phyloP scores from a whole-genome alignment of 2,113 vertebrate species.

The Caracal caracal region DNA sequence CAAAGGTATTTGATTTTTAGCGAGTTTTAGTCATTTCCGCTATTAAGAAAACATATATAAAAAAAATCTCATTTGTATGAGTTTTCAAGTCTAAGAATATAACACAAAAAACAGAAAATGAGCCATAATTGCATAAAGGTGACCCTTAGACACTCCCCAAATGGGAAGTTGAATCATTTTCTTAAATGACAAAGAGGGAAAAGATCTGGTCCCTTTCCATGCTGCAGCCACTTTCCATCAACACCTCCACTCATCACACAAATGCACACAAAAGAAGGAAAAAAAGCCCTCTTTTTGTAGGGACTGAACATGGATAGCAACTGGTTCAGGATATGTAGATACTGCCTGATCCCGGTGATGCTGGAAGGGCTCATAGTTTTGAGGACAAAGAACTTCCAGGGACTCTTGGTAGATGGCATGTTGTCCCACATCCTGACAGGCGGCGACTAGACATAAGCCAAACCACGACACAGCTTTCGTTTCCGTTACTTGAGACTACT shows the following conservation, averaged over 20 bases:
- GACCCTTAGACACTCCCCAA: neutral
- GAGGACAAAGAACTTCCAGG: neutral
- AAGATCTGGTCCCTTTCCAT: neutral
- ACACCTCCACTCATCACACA: neutral
- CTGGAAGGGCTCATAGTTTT: neutral
- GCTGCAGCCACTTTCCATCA: neutral
- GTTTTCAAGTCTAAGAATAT: conserved; percentile 5
- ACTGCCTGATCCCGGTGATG: neutral
- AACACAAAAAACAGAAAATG: conserved; percentile 52
- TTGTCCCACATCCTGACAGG: neutral
- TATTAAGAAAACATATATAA: conserved; percentile 40
- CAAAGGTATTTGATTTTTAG: conserved; percentile 40
- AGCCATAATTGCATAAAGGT: conserved; percentile 53
- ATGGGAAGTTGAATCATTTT: conserved; percentile 61
- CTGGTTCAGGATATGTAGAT: neutral
- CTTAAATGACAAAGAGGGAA: conserved; percentile 35
- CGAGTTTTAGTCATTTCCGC: conserved; percentile 33
- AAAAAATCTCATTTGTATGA: conserved; percentile 40
- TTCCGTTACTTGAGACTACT: neutral
- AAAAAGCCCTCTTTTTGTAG: neutral
- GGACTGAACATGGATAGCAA: neutral
- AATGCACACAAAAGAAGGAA: neutral
- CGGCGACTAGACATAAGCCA: neutral
- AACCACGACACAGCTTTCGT: neutral
- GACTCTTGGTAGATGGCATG: neutral